Conservation (phyloP, 35 echinoderm and acorn worm species). For the Ophiothrix spiculata region DNA sequence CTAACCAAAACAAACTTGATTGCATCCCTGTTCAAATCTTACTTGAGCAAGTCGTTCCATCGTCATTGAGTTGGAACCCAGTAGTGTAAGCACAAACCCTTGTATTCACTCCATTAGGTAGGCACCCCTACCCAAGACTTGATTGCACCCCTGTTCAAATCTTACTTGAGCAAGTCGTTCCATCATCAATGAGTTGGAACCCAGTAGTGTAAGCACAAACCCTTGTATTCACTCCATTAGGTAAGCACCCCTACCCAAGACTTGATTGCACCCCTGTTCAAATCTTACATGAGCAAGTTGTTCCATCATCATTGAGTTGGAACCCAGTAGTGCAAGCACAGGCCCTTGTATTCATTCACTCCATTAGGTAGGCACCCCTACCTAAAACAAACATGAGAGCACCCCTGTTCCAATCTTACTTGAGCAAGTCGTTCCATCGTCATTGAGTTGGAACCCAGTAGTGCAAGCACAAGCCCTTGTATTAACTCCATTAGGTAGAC, state of each 20-base stretch:
- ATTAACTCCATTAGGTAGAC: constrained; percentile 41
- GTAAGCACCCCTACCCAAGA: too few relatives aligned
- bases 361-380: constrained; percentile 65
- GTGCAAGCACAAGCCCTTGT: constrained; percentile 46
- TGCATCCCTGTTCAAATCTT: too few relatives aligned
- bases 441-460: constrained; percentile 48
- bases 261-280: too few relatives aligned
- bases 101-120: too few relatives aligned
- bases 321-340: constrained; percentile 61
- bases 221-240: constrained; percentile 28
- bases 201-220: constrained; percentile 56
- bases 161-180: constrained; percentile 59
- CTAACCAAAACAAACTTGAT: too few relatives aligned
- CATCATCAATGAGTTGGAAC: constrained; percentile 47
- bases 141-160: too few relatives aligned
- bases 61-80: too few relatives aligned
- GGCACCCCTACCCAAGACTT: too few relatives aligned
- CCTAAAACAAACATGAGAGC: too few relatives aligned
- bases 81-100: too few relatives aligned
- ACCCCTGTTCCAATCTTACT: constrained; percentile 36
- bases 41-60: too few relatives aligned
- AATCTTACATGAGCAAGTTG: constrained; percentile 62
- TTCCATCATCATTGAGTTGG: constrained; percentile 46
- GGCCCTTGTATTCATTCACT: constrained; percentile 10
- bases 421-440: constrained; percentile 53